Base-by-base conservation (phyloP, 2,113 vertebrate genomes). In the Gyps fulvus region DNA sequence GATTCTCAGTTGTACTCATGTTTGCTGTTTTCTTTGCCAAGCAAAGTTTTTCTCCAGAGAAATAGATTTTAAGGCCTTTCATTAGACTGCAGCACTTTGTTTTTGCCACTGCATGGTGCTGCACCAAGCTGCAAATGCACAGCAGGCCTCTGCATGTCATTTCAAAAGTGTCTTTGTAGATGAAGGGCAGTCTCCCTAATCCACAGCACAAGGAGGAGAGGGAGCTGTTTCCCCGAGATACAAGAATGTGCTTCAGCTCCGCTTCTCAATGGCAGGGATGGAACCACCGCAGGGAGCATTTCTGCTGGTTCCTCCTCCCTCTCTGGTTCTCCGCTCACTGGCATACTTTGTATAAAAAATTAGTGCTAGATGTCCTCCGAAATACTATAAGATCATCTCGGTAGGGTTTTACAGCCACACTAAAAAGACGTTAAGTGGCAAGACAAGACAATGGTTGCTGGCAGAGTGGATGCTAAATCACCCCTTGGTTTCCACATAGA, bases 221-320 rank as follows among this genome's bases (percentile, higher is more conserved):
- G 22, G 23, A 87, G 27, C 16, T 55, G 26, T 26, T 89, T 67
- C n/a, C n/a, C 5, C 0, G 2, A 55, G n/a, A 8, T 6, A 16
- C 3, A 6, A 7, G 21, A 31, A 2, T 0, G 17, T 22, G 4
- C 16, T 36, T 73, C 62, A 31, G 16, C 27, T 58, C 26, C 0
- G 0, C 13, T 78, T 38, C n/a, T n/a, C 31, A 2, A 0, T 2
- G 15, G 2, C 29, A 34, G 23, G 9, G 21, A 17, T 0, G 1
- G 38, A 29, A 27, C 0, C 3, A 31, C 4, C 0, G 2, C 21
- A 25, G 18, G 7, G 23, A 63, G 5, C 5, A 16, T 5, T 38
- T n/a, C 54, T 8, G 7, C 21, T 43, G 6, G 4, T 11, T 81
- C 45, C n/a, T 73, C 6, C 25, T 36, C 19, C 13, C 19, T 3